phyloP scores from a whole-genome alignment of 2,797 vertebrate species.

The Melanotaenia pygmaea region DNA sequence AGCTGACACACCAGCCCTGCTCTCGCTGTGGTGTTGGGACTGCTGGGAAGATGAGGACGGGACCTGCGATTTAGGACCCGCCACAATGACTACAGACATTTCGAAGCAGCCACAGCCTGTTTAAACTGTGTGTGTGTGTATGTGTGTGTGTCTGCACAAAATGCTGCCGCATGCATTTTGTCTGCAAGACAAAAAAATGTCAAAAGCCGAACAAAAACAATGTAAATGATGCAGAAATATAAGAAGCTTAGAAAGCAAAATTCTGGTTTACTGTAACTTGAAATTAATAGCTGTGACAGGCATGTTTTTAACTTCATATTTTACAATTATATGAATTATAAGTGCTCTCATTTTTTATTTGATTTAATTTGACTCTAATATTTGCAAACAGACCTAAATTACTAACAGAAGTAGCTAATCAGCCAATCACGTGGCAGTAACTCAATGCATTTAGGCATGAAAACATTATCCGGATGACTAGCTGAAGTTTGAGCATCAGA shows the following conservation, averaged over 20 bases:
- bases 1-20: slow-evolving; percentile 50
- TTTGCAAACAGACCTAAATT: neutral
- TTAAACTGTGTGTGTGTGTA: slow-evolving; percentile 15
- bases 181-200: slow-evolving; percentile 27
- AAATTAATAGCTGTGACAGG: neutral
- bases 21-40: slow-evolving; percentile 45
- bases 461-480: no score
- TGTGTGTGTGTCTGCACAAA: slow-evolving; percentile 20
- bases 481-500: no score
- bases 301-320: neutral
- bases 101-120: slow-evolving; percentile 68
- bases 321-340: no score
- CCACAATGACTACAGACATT: slow-evolving; percentile 79
- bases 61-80: slow-evolving; percentile 61
- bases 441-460: no score
- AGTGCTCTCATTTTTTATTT: no score
- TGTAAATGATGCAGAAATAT: neutral
- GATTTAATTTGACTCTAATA: neutral
- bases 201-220: slow-evolving; percentile 11
- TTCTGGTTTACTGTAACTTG: neutral
- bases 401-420: neutral
- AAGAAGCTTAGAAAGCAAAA: neutral
- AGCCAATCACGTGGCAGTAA: no score
- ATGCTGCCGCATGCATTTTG: slow-evolving; percentile 36
- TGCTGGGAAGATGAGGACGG: slow-evolving; percentile 72